Evolutionary conservation across 2,888 invertebrate species (phyloP), one percentile per base, ranked within the genome.

Genomic region (Drosophila lacicola): DNA sequence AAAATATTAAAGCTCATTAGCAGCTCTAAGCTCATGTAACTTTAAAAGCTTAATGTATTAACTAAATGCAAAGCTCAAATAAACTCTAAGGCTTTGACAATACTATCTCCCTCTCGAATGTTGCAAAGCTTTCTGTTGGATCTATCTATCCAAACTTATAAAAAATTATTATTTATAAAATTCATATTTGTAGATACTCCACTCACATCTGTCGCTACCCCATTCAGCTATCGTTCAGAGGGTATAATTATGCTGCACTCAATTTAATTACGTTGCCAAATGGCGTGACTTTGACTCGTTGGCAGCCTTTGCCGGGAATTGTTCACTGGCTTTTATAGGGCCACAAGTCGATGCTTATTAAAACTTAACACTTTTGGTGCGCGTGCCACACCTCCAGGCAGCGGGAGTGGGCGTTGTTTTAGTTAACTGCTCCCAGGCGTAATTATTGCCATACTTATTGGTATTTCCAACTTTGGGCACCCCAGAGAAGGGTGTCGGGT

Each of bases 201-300:
- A 17, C 17, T 10, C 10, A n/a, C 10, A 42, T 10, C n/a, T 14
- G 13, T 0, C 13, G 5, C 14, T 3, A 47, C 8, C 9, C 39
- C 6, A 5, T 34, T 6, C 0, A 1, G 0, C 9, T 19, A 4
- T 9, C n/a, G 3, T 17, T 46, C 36, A 53, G 10, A 49, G 64
- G 77, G 77, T 53, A 73, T 73, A 74, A 78, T 85, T 80, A 75
- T 80, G 80, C 70, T 80, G 74, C 88, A 81, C 86, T 83, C 86
- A 85, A 82, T 86, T 83, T 80, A 86, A 86, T 88, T 85, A 86
- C 78, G 68, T 44, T 68, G 69, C 69, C 80, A 62, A 88, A 85
- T 79, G 68, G 73, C 74, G 68, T 50, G 46, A 73, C 53, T 71
- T 66, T 61, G 74, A 69, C 69, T 82, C 33, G 50, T 62, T 62